Conservation (phyloP, 35 echinoderm and acorn worm species). For the Apostichopus japonicus region DNA sequence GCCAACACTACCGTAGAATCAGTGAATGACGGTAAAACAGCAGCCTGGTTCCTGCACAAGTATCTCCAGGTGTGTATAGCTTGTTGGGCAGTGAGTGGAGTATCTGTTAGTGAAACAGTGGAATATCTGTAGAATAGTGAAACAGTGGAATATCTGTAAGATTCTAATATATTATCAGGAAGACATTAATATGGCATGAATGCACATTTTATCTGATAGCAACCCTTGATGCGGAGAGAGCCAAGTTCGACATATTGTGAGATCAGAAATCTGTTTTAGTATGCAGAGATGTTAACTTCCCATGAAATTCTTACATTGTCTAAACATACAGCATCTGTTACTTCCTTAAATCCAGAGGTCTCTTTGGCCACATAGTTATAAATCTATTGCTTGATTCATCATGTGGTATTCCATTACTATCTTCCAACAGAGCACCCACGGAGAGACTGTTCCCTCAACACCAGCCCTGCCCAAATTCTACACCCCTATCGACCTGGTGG, state of each 20-base stretch:
- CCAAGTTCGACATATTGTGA: no score
- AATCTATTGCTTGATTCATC: no score
- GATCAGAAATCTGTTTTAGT: no score
- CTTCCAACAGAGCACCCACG: constrained; percentile 33
- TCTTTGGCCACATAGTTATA: no score
- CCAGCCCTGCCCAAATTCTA: constrained; percentile 88
- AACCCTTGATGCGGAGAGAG: no score
- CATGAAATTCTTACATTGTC: no score
- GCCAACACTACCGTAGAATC: constrained; percentile 98
- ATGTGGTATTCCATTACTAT: no score
- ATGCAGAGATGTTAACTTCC: no score
- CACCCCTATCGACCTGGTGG: constrained; percentile 92
- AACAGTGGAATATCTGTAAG: neutral
- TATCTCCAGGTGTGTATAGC: constrained; percentile 77
- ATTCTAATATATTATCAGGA: neutral
- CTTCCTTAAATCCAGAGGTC: no score
- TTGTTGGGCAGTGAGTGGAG: no score
- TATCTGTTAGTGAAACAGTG: no score
- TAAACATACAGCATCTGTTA: no score
- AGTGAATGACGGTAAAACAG: constrained; percentile 97
- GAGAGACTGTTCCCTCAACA: constrained; percentile 58
- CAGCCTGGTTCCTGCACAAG: constrained; percentile 96
- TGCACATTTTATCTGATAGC: neutral
- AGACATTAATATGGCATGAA: neutral
- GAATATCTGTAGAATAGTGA: neutral